These are phyloP conservation scores for Pristionchus fissidentatus DNA, from an alignment of 2,888 invertebrate species.

Conservation along the genomic window DNA sequence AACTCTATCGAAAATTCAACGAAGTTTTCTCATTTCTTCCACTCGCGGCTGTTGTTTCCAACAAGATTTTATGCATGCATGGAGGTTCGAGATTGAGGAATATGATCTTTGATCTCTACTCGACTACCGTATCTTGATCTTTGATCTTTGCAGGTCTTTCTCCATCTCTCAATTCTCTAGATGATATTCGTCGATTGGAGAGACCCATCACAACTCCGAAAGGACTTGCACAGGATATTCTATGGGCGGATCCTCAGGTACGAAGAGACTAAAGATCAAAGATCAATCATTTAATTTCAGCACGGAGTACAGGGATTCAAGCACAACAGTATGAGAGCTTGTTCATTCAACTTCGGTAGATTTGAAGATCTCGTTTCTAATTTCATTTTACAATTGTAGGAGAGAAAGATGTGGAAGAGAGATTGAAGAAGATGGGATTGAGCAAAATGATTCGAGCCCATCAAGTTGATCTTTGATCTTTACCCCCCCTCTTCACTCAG, in stretches of 20 bases:
- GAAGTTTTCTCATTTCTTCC: slow-evolving; percentile 59
- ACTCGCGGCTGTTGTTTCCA: slow-evolving; percentile 56
- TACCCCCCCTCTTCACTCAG: no score
- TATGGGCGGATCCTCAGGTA: slow-evolving; percentile 56
- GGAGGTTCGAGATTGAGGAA: slow-evolving; percentile 38
- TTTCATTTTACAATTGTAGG: background rate
- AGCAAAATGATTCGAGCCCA: slow-evolving; percentile 48
- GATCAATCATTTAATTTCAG: background rate
- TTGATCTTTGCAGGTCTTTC: slow-evolving; percentile 57
- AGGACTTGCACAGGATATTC: slow-evolving; percentile 54
- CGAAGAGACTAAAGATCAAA: background rate
- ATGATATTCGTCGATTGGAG: slow-evolving; percentile 59
- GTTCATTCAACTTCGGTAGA: slow-evolving; percentile 52
- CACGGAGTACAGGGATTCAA: slow-evolving; percentile 41
- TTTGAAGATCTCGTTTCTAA: background rate
- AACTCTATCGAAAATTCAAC: slow-evolving; percentile 57
- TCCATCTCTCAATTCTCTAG: slow-evolving; percentile 56
- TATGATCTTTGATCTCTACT: no score
- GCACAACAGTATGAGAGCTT: slow-evolving; percentile 53
- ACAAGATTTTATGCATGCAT: slow-evolving; percentile 62
- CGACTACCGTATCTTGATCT: no score
- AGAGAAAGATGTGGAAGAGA: slow-evolving; percentile 52
- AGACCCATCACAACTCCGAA: slow-evolving; percentile 49
- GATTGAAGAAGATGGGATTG: slow-evolving; percentile 44
- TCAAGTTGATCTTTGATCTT: no score